These are phyloP conservation scores for Dendrocincla tyrannina DNA, from an alignment of 2,797 vertebrate genomes.

Conservation along the genomic window DNA sequence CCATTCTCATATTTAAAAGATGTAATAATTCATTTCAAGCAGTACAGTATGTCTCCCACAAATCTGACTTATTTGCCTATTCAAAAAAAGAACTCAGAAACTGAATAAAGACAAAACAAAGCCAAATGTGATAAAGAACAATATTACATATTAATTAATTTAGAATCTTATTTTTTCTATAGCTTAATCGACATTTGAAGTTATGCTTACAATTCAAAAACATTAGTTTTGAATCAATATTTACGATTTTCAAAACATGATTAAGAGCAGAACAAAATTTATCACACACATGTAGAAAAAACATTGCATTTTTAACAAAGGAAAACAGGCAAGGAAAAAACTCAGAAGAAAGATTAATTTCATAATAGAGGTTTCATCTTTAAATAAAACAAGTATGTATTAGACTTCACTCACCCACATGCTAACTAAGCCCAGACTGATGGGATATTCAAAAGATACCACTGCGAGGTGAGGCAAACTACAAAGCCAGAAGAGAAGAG, in stretches of 20 bases:
- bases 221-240: background rate
- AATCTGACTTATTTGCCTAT: background rate
- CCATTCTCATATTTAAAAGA: background rate
- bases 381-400: constrained; percentile 41
- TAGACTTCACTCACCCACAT: constrained; percentile 80
- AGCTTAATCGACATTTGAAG: background rate
- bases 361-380: constrained; percentile 29
- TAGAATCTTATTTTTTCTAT: background rate
- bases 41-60: background rate
- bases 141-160: background rate
- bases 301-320: background rate
- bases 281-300: background rate
- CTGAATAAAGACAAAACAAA: background rate
- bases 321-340: background rate
- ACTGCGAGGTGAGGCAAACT: constrained; percentile 81
- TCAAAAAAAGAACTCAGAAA: background rate
- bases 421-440: constrained; percentile 78
- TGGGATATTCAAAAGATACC: constrained; percentile 83
- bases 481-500: constrained; percentile 81
- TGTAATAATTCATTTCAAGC: background rate
- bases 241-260: background rate
- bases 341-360: background rate
- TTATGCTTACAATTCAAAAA: background rate
- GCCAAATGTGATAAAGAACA: background rate
- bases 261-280: background rate